Evolutionary conservation across 1,140 invertebrate species (phyloP).

Genomic region (Zaprionus nigranus): DNA sequence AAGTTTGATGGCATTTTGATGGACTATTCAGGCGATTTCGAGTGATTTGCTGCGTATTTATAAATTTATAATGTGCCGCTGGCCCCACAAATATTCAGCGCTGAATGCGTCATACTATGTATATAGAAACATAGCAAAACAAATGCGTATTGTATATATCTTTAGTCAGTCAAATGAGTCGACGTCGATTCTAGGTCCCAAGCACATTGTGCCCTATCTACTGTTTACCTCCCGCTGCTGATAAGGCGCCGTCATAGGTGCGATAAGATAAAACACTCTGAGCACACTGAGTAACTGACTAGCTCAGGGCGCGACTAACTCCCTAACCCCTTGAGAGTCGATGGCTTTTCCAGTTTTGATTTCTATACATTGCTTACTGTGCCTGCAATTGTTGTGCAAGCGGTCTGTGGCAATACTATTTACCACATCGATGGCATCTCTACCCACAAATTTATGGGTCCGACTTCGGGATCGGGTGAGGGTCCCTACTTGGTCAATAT

Average conservation of each 20-base stretch:
- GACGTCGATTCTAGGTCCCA: slow-evolving; percentile 13
- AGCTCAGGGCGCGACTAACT: slow-evolving; percentile 11
- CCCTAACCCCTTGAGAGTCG: background rate
- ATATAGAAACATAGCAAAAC: background rate
- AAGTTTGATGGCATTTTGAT: slow-evolving; percentile 39
- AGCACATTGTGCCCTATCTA: slow-evolving; percentile 19
- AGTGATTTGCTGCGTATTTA: slow-evolving; percentile 28
- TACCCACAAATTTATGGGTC: slow-evolving; percentile 24
- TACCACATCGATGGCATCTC: slow-evolving; percentile 13
- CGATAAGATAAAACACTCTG: slow-evolving; percentile 43
- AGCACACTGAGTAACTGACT: slow-evolving; percentile 13
- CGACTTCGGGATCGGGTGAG: background rate
- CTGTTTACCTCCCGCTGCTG: slow-evolving; percentile 36
- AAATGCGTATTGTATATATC: background rate
- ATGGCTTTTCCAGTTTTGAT: slow-evolving; percentile 22
- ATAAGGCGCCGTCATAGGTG: slow-evolving; percentile 22
- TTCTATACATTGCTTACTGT: slow-evolving; percentile 30
- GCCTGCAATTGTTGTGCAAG: slow-evolving; percentile 48
- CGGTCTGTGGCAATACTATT: slow-evolving; percentile 23
- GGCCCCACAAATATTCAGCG: background rate
- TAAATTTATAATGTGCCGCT: slow-evolving; percentile 10
- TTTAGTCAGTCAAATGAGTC: slow-evolving; percentile 40
- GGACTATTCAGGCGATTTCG: slow-evolving; percentile 20
- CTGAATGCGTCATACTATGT: slow-evolving; percentile 16
- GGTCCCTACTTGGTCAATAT: slow-evolving; percentile 34